Evolutionary conservation across 2,113 vertebrate species (phyloP).

Genomic region (Tetrao urogallus): DNA sequence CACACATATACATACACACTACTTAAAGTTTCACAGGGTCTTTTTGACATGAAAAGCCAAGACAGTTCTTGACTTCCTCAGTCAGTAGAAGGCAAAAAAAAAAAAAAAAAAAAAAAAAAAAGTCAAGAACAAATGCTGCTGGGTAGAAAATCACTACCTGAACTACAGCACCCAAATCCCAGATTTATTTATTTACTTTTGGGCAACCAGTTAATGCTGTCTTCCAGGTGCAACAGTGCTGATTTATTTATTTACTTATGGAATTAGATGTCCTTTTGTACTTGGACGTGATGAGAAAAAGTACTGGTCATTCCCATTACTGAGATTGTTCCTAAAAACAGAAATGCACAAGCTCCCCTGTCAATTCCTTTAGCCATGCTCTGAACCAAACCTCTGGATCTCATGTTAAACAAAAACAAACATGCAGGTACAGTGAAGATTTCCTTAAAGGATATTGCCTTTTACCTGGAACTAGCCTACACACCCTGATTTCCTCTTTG

Average conservation of each 20-base stretch:
- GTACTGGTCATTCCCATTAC: background rate
- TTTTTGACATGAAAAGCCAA: background rate
- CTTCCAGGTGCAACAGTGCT: background rate
- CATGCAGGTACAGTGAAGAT: background rate
- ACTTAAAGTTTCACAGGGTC: background rate
- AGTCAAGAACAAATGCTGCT: background rate
- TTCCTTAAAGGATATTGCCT: background rate
- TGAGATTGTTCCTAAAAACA: background rate
- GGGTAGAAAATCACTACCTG: background rate
- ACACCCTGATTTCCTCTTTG: background rate
- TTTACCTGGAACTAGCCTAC: background rate
- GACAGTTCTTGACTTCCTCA: background rate
- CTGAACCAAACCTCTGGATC: background rate
- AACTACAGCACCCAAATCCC: background rate
- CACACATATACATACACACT: background rate
- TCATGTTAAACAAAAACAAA: background rate
- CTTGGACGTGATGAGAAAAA: background rate
- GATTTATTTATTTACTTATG: background rate
- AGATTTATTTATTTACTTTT: background rate
- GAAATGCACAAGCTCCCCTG: accelerated
- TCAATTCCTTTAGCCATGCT: background rate
- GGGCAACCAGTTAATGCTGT: background rate
- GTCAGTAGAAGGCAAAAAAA: background rate
- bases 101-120: background rate
- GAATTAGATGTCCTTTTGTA: background rate